Percentiles rank a stretch among this genome's conserved stretches.
Conservation (phyloP, 35 echinoderm and acorn worm genomes). For the Nesometra sesokonis region DNA sequence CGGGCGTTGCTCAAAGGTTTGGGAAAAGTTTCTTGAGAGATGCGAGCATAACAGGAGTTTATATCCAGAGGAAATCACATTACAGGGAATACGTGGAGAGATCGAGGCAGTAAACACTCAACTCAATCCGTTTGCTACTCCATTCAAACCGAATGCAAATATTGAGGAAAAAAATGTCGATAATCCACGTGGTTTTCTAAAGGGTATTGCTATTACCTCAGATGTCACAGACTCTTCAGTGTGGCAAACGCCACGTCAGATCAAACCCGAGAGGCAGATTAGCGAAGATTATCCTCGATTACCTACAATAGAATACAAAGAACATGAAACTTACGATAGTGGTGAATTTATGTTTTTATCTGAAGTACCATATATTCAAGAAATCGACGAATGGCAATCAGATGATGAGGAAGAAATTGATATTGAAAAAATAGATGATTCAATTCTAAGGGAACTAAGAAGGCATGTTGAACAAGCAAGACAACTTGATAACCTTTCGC, state of each 20-base stretch:
- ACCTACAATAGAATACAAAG: neutral
- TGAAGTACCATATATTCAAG: neutral
- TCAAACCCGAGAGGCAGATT: neutral
- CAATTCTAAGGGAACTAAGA: conserved; percentile 45
- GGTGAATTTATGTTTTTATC: neutral
- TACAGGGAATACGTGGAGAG: conserved; percentile 49
- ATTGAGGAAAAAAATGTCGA: neutral
- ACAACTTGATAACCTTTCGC: neutral
- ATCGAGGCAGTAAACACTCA: conserved; percentile 39
- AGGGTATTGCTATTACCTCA: neutral
- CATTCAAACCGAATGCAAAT: conserved; percentile 6
- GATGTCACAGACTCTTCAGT: conserved; percentile 2
- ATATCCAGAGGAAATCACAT: conserved; percentile 19
- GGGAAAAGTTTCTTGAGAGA: conserved; percentile 61
- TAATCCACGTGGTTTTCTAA: neutral
- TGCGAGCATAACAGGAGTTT: conserved; percentile 66
- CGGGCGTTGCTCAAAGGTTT: conserved; percentile 62
- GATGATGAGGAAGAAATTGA: conserved; percentile 65
- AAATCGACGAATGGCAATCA: neutral
- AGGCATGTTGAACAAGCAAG: conserved; percentile 38
- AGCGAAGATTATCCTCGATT: conserved; percentile 42
- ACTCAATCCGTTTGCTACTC: conserved; percentile 53
- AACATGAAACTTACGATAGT: conserved; percentile 23
- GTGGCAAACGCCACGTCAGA: neutral
- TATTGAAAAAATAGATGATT: conserved; percentile 34